Percentiles rank a stretch among this genome's conserved stretches.
Evolutionary conservation across 2,797 vertebrate species (phyloP).

Genomic region (Rhynchotus rufescens): DNA sequence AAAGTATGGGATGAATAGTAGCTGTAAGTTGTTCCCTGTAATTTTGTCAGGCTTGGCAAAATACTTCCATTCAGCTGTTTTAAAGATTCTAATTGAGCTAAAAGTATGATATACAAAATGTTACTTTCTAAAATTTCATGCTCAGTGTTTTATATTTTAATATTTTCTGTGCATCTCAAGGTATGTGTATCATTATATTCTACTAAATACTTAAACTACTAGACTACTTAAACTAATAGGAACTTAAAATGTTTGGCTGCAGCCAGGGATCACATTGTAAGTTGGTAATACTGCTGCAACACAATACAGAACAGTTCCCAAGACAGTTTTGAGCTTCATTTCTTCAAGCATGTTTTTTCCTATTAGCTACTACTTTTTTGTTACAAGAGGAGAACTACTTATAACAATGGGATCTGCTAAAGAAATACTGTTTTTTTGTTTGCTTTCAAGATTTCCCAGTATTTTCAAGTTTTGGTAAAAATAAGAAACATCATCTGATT

Average conservation of each 20-base stretch:
- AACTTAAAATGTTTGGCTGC: not conserved
- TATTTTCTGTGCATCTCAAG: not conserved
- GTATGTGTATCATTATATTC: not conserved
- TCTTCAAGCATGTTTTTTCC: not conserved
- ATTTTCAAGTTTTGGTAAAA: not conserved
- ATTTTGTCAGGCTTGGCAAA: not conserved
- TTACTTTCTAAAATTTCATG: not conserved
- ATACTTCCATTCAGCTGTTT: slow-evolving; percentile 7
- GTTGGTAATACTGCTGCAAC: not conserved
- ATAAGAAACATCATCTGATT: not conserved
- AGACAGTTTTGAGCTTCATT: not conserved
- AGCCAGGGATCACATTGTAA: not conserved
- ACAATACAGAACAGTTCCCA: not conserved
- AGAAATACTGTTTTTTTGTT: not conserved
- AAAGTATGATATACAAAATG: not conserved
- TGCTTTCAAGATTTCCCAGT: not conserved
- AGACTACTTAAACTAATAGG: not conserved
- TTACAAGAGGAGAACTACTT: not conserved
- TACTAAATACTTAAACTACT: not conserved
- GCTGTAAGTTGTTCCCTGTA: not conserved
- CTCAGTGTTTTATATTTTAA: not conserved
- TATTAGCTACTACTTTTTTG: not conserved
- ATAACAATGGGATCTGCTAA: not conserved
- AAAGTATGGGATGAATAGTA: not conserved
- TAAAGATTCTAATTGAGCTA: slow-evolving; percentile 6